Percentiles rank a stretch among this genome's conserved stretches.
Evolutionary conservation across 1,140 invertebrate genomes (phyloP).

Genomic region (Cotesia glomerata): DNA sequence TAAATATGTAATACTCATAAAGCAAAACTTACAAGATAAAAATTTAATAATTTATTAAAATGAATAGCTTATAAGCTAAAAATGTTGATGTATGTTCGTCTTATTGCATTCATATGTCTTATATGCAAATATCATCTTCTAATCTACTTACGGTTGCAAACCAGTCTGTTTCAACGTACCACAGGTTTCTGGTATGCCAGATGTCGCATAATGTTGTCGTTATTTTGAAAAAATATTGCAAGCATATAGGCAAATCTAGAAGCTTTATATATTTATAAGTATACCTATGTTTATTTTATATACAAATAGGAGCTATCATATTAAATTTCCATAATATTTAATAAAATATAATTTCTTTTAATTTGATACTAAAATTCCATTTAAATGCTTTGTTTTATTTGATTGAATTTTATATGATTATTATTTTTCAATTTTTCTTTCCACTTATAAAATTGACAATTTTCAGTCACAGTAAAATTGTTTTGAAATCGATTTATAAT

Average conservation of each 20-base stretch:
- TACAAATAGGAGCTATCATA: not conserved
- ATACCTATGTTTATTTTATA: not conserved
- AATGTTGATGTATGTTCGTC: too few relatives aligned
- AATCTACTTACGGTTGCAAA: not conserved
- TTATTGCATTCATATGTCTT: too few relatives aligned
- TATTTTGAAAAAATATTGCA: constrained; percentile 34
- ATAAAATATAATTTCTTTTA: not conserved
- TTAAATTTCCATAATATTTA: not conserved
- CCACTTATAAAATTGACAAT: too few relatives aligned
- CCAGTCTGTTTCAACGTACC: constrained; percentile 1
- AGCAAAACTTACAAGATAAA: too few relatives aligned
- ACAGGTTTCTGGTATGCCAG: constrained; percentile 21
- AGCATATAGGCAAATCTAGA: constrained; percentile 2
- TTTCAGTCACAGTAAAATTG: not conserved
- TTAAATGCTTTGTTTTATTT: too few relatives aligned
- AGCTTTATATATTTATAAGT: constrained; percentile 3
- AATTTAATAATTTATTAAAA: not conserved
- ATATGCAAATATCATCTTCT: too few relatives aligned
- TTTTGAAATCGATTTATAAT: not conserved
- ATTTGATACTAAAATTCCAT: too few relatives aligned
- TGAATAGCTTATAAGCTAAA: too few relatives aligned
- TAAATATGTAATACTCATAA: too few relatives aligned
- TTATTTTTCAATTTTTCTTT: too few relatives aligned
- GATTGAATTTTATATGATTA: too few relatives aligned
- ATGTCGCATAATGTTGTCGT: constrained; percentile 46